Evolutionary conservation across 2,888 invertebrate species (phyloP).

Genomic region (Pheosia gnoma): DNA sequence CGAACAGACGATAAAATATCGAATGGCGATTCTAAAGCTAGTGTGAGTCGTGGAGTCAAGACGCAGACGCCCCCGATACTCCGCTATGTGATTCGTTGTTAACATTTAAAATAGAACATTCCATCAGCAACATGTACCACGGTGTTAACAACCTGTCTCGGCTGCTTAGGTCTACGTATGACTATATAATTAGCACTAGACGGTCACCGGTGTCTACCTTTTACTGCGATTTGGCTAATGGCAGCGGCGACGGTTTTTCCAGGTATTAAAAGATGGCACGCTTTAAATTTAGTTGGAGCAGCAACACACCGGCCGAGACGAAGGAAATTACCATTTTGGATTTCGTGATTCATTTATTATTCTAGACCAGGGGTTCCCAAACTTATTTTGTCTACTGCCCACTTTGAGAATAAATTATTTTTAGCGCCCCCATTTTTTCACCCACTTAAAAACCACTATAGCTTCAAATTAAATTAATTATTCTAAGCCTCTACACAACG

Average conservation of each 20-base stretch:
- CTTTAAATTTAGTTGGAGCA: slow-evolving; percentile 34
- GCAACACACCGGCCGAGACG: too few relatives aligned
- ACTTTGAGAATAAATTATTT: too few relatives aligned
- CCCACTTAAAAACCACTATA: too few relatives aligned
- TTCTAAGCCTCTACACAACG: too few relatives aligned
- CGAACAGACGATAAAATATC: not conserved
- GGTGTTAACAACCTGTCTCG: slow-evolving; percentile 54
- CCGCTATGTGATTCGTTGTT: slow-evolving; percentile 10
- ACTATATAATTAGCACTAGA: slow-evolving; percentile 56
- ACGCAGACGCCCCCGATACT: slow-evolving; percentile 2
- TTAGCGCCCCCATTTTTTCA: too few relatives aligned
- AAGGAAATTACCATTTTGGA: too few relatives aligned
- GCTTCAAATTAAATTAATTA: too few relatives aligned
- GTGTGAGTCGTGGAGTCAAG: not conserved
- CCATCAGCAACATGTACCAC: slow-evolving; percentile 21
- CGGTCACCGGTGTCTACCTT: slow-evolving; percentile 35
- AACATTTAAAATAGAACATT: slow-evolving; percentile 39
- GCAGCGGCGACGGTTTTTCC: slow-evolving; percentile 30
- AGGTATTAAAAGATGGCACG: slow-evolving; percentile 29
- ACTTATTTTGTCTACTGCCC: too few relatives aligned
- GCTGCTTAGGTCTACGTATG: slow-evolving; percentile 40
- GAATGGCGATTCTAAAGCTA: not conserved
- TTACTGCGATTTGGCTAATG: slow-evolving; percentile 32
- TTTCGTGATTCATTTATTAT: too few relatives aligned
- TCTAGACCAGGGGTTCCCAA: too few relatives aligned